Percentiles rank a stretch among this genome's conserved stretches.
Evolutionary conservation across 2,113 vertebrate genomes (phyloP).

Genomic region (Rhynchomys soricoides): DNA sequence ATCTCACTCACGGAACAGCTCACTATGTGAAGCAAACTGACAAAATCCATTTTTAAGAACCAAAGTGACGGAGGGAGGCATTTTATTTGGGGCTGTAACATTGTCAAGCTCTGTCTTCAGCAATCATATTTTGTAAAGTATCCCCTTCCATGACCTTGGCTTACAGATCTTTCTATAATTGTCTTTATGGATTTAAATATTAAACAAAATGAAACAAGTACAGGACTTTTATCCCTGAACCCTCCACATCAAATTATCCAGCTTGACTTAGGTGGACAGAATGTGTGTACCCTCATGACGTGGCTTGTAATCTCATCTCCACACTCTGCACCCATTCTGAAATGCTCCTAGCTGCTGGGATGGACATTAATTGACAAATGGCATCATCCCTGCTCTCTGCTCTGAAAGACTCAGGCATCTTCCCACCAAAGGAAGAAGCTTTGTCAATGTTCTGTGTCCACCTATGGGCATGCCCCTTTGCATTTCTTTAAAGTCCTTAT

Average conservation of each 20-base stretch:
- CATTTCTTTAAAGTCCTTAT: background rate
- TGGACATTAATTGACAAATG: background rate
- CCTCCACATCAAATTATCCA: background rate
- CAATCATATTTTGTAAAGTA: background rate
- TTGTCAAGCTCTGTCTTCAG: background rate
- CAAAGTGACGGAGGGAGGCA: background rate
- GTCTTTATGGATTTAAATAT: background rate
- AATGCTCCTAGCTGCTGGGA: background rate
- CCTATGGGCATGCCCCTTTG: background rate
- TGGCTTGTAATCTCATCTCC: background rate
- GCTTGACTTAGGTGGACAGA: background rate
- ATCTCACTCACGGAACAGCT: background rate
- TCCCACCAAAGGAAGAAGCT: background rate
- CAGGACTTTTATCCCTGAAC: background rate
- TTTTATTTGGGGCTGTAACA: background rate
- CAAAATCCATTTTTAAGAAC: background rate
- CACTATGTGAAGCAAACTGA: background rate
- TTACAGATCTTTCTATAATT: background rate
- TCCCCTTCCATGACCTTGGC: background rate
- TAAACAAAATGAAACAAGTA: constrained; percentile 24
- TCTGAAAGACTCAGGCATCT: background rate
- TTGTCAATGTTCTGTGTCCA: background rate
- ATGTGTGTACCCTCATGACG: background rate
- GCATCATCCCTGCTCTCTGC: too few relatives aligned
- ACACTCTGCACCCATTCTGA: background rate